These are phyloP conservation scores for Smithornis capensis DNA, from an alignment of 2,113 vertebrate species.

Conservation along the genomic window DNA sequence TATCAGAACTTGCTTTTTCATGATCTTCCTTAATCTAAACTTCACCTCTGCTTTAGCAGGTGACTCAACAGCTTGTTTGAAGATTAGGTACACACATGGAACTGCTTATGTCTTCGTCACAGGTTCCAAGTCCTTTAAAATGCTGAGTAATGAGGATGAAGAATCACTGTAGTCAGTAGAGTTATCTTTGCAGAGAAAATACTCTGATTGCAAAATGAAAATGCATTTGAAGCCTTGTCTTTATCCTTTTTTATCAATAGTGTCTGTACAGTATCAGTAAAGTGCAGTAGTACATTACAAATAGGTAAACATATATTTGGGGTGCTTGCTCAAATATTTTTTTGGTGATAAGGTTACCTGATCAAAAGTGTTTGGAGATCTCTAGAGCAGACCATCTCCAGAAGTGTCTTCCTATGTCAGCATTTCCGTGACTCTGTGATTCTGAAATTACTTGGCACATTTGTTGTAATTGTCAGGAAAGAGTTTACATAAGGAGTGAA, in stretches of 20 bases:
- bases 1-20: not conserved
- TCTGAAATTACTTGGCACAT: not conserved
- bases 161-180: not conserved
- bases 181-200: not conserved
- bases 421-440: not conserved
- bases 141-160: not conserved
- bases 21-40: not conserved
- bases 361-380: not conserved
- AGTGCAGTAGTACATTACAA: not conserved
- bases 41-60: not conserved
- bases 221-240: not conserved
- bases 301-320: not conserved
- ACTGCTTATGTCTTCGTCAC: not conserved
- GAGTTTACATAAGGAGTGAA: not conserved
- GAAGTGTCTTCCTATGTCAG: not conserved
- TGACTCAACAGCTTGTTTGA: not conserved
- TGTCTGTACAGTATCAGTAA: not conserved
- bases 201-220: not conserved
- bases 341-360: not conserved
- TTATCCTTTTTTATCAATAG: not conserved
- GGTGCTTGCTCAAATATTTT: not conserved
- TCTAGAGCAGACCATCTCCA: not conserved
- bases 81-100: not conserved
- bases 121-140: not conserved
- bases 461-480: not conserved